A percentile compares a stretch with the other conserved stretches of the same genome.
These are phyloP conservation scores for Arion vulgaris DNA, from an alignment of 1,140 invertebrate species.

Conservation along the genomic window DNA sequence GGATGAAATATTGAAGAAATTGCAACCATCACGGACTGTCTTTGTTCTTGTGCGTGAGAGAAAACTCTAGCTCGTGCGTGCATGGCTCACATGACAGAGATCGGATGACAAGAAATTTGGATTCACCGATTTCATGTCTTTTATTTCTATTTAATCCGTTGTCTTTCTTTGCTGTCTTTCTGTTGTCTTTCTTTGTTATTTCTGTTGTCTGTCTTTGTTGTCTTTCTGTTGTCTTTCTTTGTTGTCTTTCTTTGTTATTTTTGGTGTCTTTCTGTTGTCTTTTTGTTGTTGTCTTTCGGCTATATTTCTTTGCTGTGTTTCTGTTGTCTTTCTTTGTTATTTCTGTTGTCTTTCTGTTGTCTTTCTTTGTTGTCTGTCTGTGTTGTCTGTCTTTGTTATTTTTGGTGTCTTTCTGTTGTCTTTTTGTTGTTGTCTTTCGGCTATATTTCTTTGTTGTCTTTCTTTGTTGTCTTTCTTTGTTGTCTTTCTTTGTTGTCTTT, in stretches of 20 bases:
- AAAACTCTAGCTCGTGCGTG: background rate
- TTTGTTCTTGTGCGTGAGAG: background rate
- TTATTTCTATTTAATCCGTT: background rate
- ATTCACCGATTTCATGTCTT: background rate
- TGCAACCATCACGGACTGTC: background rate
- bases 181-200: background rate
- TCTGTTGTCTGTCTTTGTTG: background rate
- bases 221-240: background rate
- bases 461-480: too few relatives aligned
- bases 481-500: too few relatives aligned
- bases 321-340: too few relatives aligned
- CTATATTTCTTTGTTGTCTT: too few relatives aligned
- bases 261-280: too few relatives aligned
- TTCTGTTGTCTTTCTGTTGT: too few relatives aligned
- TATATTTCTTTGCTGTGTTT: too few relatives aligned
- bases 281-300: too few relatives aligned
- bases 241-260: too few relatives aligned
- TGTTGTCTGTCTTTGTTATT: too few relatives aligned
- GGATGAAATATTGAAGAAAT: background rate
- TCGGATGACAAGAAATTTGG: background rate
- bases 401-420: too few relatives aligned
- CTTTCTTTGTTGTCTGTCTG: background rate
- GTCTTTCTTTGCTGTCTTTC: background rate
- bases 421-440: too few relatives aligned
- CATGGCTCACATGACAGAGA: conserved; percentile 2